Evolutionary conservation across 1,140 invertebrate species (phyloP), one percentile per base, ranked within the genome.

Genomic region (Nasonia giraulti): DNA sequence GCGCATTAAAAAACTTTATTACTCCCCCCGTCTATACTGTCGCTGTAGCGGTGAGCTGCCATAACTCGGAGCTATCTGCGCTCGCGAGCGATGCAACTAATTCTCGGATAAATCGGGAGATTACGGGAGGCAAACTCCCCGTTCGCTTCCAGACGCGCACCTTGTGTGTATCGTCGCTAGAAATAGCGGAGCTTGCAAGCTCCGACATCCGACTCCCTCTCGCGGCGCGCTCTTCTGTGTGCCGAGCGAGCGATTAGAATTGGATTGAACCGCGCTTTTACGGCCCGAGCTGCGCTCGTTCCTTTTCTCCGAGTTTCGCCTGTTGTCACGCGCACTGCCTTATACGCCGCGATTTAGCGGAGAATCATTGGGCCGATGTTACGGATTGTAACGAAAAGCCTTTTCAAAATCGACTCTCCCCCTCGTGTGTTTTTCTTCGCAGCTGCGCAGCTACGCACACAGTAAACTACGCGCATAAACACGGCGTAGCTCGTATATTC

Each of bases 51-150:
- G 40, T 78, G 44, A 78, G 12, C 17, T 33, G 77, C 77, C 33
- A 55, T 79, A 79, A 79, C 50, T 55, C 68, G 12, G 2, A 37
- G 47, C 12, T 12, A 31, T n/a, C 6, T 5, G 14, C 17, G 55
- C 50, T 4, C 2, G 27, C 10, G 11, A 31, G 55, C 55, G 23
- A n/a, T 40, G 44, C 80, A 50, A 33, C 47, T 82, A 75, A 82
- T 55, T 75, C 80, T n/a, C 71, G 23, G 80, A 82, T 82, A 75
- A 82, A 82, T 82, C 80, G 80, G 80, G 71, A 82, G 44, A 82
- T 82, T 82, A 82, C 71, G 80, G 12, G 69, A 23, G 74, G 31
- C 78, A 20, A 44, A 40, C 55, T 23, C 37, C 78, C 20, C 37
- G 23, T 66, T 44, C 55, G 78, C 50, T 73, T 81, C 69, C 40